phyloP scores from a whole-genome alignment of 2,797 vertebrate genomes.

The Pteropus rufus region DNA sequence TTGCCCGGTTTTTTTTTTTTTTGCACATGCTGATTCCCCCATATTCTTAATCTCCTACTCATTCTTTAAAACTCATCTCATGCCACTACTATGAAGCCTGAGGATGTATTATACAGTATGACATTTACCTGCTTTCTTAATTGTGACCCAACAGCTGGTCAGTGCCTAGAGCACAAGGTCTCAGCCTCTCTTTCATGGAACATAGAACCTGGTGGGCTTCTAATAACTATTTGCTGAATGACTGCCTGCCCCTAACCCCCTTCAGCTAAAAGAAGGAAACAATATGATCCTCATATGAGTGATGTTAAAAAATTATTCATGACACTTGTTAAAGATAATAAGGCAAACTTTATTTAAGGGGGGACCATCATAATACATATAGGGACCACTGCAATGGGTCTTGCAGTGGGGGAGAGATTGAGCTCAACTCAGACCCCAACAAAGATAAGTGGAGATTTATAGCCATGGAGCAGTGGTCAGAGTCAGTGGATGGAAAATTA shows the following conservation, averaged over 20 bases:
- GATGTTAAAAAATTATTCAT: neutral
- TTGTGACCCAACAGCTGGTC: neutral
- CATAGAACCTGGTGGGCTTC: neutral
- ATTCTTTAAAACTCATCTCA: constrained; percentile 15
- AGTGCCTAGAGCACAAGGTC: neutral
- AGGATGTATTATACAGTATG: neutral
- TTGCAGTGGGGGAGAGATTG: neutral
- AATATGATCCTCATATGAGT: neutral
- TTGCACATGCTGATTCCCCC: neutral
- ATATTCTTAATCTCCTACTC: neutral
- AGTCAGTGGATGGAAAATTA: neutral
- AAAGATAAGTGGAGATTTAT: neutral
- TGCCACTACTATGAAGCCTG: neutral
- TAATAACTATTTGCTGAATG: neutral
- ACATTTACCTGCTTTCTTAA: neutral
- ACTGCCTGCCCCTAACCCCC: neutral
- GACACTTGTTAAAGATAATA: neutral
- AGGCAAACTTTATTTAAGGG: neutral
- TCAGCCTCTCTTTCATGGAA: neutral
- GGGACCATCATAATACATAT: neutral
- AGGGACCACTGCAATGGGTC: neutral
- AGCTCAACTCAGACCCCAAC: neutral
- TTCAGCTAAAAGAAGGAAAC: neutral
- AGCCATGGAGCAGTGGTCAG: neutral
- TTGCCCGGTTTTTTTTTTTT: neutral